A percentile compares a stretch with the other conserved stretches of the same genome.
phyloP scores from a whole-genome alignment of 53 echinoderm and acorn worm genomes.

The Henricia sp. region DNA sequence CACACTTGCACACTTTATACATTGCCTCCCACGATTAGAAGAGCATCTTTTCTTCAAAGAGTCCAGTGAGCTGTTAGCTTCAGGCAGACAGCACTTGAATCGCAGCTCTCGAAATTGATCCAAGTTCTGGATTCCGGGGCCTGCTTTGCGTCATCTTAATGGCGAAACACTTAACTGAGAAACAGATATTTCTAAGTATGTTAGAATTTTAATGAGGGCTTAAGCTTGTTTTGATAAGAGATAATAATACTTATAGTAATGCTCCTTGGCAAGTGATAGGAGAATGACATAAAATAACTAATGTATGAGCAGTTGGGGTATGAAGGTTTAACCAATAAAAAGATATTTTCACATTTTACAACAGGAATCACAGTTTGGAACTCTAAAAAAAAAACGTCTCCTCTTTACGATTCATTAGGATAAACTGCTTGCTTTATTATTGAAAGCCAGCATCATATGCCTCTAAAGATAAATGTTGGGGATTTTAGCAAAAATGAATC shows the following conservation, averaged over 20 bases:
- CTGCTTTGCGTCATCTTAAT: not conserved
- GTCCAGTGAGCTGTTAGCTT: not conserved
- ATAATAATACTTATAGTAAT: not conserved
- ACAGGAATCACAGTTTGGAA: too few species aligned
- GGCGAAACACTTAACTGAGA: not conserved
- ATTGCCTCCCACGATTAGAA: not conserved
- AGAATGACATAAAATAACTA: not conserved
- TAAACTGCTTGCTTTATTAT: too few species aligned
- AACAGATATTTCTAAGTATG: not conserved
- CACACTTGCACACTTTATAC: not conserved
- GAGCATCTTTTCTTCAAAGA: not conserved
- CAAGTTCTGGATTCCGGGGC: not conserved
- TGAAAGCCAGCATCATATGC: too few species aligned
- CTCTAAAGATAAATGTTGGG: too few species aligned
- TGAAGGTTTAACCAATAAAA: too few species aligned
- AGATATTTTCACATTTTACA: too few species aligned
- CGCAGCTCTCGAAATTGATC: constrained; percentile 5
- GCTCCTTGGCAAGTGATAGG: not conserved
- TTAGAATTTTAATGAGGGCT: constrained; percentile 21
- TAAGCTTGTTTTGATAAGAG: constrained; percentile 9
- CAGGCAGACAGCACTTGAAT: not conserved
- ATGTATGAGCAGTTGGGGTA: too few species aligned
- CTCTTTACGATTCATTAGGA: too few species aligned
- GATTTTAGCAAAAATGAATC: too few species aligned
- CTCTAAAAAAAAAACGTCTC: too few species aligned